phyloP scores from a whole-genome alignment of 2,797 vertebrate genomes.

The Eospalax fontanierii region DNA sequence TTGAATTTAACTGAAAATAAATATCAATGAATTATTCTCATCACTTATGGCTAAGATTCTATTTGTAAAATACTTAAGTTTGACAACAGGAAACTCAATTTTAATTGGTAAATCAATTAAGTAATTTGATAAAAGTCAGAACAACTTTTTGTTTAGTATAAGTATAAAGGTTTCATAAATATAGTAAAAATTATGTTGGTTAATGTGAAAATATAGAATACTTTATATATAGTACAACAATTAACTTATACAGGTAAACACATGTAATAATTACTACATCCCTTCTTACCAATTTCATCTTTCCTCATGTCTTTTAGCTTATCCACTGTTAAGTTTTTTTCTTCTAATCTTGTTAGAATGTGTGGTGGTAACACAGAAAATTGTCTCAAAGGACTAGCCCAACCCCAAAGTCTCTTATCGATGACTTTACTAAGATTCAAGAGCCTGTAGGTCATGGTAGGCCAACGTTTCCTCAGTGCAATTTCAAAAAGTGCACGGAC shows the following conservation, averaged over 20 bases:
- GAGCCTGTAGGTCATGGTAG: conserved; percentile 97
- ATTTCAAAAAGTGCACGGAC: conserved; percentile 98
- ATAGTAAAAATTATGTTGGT: not conserved
- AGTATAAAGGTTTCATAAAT: conserved; percentile 53
- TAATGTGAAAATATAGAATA: conserved; percentile 51
- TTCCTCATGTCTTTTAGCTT: conserved; percentile 98
- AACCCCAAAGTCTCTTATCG: conserved; percentile 98
- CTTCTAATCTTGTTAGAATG: conserved; percentile 95
- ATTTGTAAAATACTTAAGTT: not conserved
- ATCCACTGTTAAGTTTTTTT: conserved; percentile 96
- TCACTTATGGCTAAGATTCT: conserved; percentile 4
- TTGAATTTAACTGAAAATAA: conserved; percentile 40
- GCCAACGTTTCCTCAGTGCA: conserved; percentile 97
- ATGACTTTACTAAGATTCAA: conserved; percentile 98
- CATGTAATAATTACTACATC: conserved; percentile 54
- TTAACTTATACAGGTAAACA: conserved; percentile 55
- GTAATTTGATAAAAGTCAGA: conserved; percentile 29
- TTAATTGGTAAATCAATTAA: conserved; percentile 53
- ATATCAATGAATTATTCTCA: conserved; percentile 21
- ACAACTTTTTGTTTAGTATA: conserved; percentile 17
- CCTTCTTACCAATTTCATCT: conserved; percentile 97
- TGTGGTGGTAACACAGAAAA: conserved; percentile 93
- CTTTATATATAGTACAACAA: conserved; percentile 37
- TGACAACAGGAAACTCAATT: conserved; percentile 19
- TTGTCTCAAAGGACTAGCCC: conserved; percentile 96